Evolutionary conservation across 2,888 invertebrate genomes (phyloP).

Genomic region (Stenotaenia linearis): DNA sequence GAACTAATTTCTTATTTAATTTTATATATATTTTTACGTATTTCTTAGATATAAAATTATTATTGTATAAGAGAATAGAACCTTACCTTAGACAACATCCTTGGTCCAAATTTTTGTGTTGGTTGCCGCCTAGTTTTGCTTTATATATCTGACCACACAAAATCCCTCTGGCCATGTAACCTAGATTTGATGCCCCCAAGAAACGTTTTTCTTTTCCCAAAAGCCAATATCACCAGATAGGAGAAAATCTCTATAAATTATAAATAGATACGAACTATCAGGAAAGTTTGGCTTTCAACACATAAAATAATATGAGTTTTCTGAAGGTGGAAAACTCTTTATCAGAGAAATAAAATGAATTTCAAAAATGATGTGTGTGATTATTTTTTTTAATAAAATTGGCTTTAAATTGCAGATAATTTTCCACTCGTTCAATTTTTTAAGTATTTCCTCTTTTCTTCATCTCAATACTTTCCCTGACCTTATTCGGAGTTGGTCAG

Average conservation of each 20-base stretch:
- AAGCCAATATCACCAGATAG: background rate
- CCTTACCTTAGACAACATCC: conserved; percentile 4
- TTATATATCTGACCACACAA: conserved; percentile 15
- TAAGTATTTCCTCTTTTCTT: background rate
- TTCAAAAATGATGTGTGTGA: too few species aligned
- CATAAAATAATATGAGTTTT: too few species aligned
- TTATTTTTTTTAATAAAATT: too few species aligned
- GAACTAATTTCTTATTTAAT: too few species aligned
- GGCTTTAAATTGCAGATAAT: background rate
- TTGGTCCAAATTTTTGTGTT: conserved; percentile 5
- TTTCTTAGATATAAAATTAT: too few species aligned
- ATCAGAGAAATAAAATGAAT: too few species aligned
- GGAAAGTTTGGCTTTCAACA: too few species aligned
- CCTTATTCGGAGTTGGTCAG: conserved; percentile 20
- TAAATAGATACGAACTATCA: too few species aligned
- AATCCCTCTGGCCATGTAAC: conserved; percentile 14
- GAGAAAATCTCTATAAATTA: background rate
- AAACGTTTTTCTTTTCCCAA: background rate
- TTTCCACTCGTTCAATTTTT: background rate
- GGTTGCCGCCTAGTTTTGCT: conserved; percentile 26
- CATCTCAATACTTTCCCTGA: conserved; percentile 16
- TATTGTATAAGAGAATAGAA: background rate
- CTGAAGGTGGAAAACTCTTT: too few species aligned
- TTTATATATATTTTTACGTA: too few species aligned
- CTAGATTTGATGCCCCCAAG: conserved; percentile 13